A percentile compares a stretch with the other conserved stretches of the same genome.
Conservation (phyloP, 2,888 invertebrate species). For the Harpalus rufipes region DNA sequence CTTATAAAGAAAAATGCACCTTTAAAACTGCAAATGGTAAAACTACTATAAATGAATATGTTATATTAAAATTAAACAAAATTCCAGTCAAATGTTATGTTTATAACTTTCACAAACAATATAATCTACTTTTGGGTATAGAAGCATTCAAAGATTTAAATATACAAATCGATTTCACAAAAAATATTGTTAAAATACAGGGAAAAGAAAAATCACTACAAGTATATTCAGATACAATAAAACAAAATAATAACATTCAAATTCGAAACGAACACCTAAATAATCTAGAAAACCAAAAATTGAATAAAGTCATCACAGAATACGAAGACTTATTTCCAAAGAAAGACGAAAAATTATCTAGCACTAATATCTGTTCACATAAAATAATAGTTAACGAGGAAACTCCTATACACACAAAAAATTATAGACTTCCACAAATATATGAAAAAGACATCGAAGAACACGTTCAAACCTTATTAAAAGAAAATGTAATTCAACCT, state of each 20-base stretch:
- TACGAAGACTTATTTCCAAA: background rate
- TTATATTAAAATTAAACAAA: conserved; percentile 21
- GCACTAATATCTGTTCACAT: background rate
- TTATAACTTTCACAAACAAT: conserved; percentile 40
- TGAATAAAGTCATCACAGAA: background rate
- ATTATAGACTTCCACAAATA: conserved; percentile 26
- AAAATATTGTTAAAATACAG: conserved; percentile 22
- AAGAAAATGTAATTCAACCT: no score
- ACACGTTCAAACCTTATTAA: no score
- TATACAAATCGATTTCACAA: conserved; percentile 7
- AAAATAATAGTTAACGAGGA: background rate
- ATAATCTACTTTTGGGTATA: conserved; percentile 16
- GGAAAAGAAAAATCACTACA: conserved; percentile 14
- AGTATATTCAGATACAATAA: background rate
- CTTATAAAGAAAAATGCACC: conserved; percentile 17
- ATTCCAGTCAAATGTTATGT: conserved; percentile 20
- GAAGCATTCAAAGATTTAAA: conserved; percentile 18
- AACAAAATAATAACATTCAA: conserved; percentile 22
- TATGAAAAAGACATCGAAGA: conserved; percentile 4
- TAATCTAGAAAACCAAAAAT: background rate
- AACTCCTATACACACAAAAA: conserved; percentile 16
- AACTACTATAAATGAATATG: background rate
- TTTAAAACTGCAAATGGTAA: conserved; percentile 43
- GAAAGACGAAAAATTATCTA: no score
- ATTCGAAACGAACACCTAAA: conserved; percentile 34